Percentiles rank a stretch among this genome's conserved stretches.
phyloP scores from a whole-genome alignment of 2,113 vertebrate genomes.

The Oryzias woworae region DNA sequence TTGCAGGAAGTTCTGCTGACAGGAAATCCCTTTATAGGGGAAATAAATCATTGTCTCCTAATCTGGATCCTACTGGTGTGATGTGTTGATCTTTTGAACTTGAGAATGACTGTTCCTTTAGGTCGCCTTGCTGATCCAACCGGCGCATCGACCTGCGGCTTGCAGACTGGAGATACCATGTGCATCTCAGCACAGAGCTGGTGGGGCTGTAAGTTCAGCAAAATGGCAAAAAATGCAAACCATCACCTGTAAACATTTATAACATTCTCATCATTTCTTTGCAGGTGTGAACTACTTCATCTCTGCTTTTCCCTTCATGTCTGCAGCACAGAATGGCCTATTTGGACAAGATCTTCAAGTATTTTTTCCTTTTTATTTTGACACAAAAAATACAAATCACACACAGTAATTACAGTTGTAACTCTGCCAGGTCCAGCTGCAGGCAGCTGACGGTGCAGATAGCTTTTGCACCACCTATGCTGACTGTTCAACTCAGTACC shows the following conservation, averaged over 20 bases:
- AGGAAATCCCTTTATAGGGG: neutral
- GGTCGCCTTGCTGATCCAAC: slow-evolving; percentile 70
- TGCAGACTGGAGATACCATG: slow-evolving; percentile 46
- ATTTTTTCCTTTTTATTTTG: neutral
- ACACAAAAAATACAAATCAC: neutral
- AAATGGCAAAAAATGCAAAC: neutral
- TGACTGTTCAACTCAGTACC: slow-evolving; percentile 48
- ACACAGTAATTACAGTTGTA: neutral
- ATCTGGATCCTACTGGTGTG: neutral
- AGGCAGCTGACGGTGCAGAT: slow-evolving; percentile 38
- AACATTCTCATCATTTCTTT: neutral
- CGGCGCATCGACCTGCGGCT: slow-evolving; percentile 52
- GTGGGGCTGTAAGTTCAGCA: slow-evolving; percentile 70
- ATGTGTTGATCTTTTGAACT: rapidly evolving
- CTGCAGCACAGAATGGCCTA: slow-evolving; percentile 64
- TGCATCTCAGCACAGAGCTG: slow-evolving; percentile 72
- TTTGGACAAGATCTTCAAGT: slow-evolving; percentile 53
- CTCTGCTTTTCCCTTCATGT: slow-evolving; percentile 70
- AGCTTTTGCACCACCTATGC: slow-evolving; percentile 62
- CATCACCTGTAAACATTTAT: neutral
- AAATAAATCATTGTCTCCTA: neutral
- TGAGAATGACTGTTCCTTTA: slow-evolving; percentile 15
- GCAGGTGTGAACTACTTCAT: slow-evolving; percentile 70
- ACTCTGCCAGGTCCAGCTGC: slow-evolving; percentile 55
- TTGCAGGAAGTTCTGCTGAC: no score